These are phyloP conservation scores for Ctenopoma kingsleyae DNA, from an alignment of 2,797 vertebrate species.

Conservation along the genomic window DNA sequence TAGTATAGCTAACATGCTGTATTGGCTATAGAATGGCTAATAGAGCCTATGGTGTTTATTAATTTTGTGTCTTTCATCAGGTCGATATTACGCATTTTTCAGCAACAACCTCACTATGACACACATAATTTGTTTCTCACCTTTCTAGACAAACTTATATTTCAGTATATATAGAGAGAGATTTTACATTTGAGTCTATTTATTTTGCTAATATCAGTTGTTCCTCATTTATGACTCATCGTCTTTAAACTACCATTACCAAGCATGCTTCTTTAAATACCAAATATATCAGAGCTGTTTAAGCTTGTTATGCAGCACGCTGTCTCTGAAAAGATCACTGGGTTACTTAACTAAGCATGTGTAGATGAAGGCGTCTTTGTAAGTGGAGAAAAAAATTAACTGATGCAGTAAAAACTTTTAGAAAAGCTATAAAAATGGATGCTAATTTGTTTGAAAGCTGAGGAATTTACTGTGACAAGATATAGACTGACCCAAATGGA, in stretches of 20 bases:
- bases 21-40: too few species aligned
- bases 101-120: too few species aligned
- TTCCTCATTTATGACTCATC: conserved; percentile 6
- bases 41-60: too few species aligned
- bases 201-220: conserved; percentile 2
- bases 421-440: background rate
- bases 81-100: too few species aligned
- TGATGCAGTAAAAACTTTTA: background rate
- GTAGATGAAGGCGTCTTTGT: background rate
- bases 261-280: conserved; percentile 18
- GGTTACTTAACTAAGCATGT: background rate
- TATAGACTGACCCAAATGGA: conserved; percentile 12
- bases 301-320: conserved; percentile 3
- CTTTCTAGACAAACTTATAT: too few species aligned
- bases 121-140: too few species aligned
- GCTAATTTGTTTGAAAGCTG: background rate
- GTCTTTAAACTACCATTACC: conserved; percentile 4
- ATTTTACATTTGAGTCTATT: conserved; percentile 14
- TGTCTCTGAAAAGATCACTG: conserved; percentile 10
- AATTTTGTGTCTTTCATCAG: too few species aligned
- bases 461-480: conserved; percentile 12
- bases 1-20: too few species aligned
- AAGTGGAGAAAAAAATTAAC: background rate
- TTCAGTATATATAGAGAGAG: background rate
- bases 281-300: conserved; percentile 26